Conservation (phyloP, 2,113 vertebrate species). For the Phalacrocorax brasilianus region DNA sequence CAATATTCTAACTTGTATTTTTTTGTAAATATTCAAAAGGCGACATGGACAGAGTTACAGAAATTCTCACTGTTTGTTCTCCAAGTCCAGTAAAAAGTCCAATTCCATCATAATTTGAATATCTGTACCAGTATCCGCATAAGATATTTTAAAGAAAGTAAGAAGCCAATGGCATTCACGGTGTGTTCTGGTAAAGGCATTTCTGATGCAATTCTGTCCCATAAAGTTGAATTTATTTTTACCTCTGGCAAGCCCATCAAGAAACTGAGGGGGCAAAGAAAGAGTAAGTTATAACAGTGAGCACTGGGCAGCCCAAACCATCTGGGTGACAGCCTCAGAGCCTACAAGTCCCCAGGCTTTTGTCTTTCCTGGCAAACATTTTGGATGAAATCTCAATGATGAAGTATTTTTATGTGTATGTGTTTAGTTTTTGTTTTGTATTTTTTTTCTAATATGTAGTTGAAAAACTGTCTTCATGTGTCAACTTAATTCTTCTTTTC, state of each 20-base stretch:
- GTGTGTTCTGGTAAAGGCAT: not conserved
- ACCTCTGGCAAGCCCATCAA: not conserved
- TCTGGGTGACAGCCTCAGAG: not conserved
- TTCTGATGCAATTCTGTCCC: not conserved
- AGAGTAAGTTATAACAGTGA: not conserved
- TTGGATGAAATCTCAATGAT: not conserved
- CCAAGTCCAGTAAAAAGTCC: not conserved
- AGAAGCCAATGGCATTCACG: not conserved
- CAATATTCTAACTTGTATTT: not conserved
- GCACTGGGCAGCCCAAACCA: not conserved
- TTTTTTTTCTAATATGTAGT: conserved; percentile 41
- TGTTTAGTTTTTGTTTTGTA: conserved; percentile 42
- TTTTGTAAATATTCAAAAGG: not conserved
- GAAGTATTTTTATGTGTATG: conserved; percentile 37
- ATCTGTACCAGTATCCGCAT: not conserved
- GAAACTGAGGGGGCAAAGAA: not conserved
- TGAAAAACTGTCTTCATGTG: conserved; percentile 49
- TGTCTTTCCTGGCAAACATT: not conserved
- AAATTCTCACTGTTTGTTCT: not conserved
- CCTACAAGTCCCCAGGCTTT: not conserved
- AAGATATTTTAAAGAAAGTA: not conserved
- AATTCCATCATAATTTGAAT: not conserved
- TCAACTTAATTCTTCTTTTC: conserved; percentile 58
- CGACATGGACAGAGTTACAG: fast-evolving
- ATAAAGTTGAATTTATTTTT: not conserved